Conservation (phyloP, 2,797 vertebrate species). For the Sylvia borin region DNA sequence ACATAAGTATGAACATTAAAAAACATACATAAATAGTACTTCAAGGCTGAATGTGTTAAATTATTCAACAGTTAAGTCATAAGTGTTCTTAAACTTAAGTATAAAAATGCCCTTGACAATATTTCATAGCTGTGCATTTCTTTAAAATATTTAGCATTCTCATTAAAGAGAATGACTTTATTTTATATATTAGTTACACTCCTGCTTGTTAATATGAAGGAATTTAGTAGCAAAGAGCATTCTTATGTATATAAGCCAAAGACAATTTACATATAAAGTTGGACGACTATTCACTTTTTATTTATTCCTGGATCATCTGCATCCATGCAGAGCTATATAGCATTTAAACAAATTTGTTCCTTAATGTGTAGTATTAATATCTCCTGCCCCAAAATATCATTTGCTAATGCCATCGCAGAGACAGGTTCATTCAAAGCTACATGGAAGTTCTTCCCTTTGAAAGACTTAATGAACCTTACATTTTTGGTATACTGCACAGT, state of each 20-base stretch:
- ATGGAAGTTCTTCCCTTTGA: slow-evolving; percentile 78
- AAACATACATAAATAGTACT: slow-evolving; percentile 84
- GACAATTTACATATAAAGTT: slow-evolving; percentile 83
- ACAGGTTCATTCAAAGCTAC: slow-evolving; percentile 83
- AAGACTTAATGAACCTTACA: slow-evolving; percentile 86
- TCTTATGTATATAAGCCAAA: slow-evolving; percentile 80
- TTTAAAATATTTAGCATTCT: slow-evolving; percentile 89
- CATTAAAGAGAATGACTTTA: slow-evolving; percentile 87
- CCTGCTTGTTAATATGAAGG: slow-evolving; percentile 82
- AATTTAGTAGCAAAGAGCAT: slow-evolving; percentile 78
- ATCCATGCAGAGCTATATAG: slow-evolving; percentile 72
- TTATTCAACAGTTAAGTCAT: slow-evolving; percentile 85
- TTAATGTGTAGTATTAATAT: slow-evolving; percentile 84
- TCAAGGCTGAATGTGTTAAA: slow-evolving; percentile 83
- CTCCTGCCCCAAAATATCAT: slow-evolving; percentile 77
- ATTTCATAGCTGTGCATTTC: slow-evolving; percentile 83
- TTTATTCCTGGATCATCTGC: slow-evolving; percentile 78
- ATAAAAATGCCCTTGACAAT: slow-evolving; percentile 88
- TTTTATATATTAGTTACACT: slow-evolving; percentile 86
- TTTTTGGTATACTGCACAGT: slow-evolving; percentile 82
- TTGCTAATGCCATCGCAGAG: slow-evolving; percentile 79
- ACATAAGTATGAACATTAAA: slow-evolving; percentile 83
- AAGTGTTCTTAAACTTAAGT: slow-evolving; percentile 87
- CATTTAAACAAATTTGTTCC: slow-evolving; percentile 83
- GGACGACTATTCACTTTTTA: slow-evolving; percentile 79